Evolutionary conservation across 2,113 vertebrate genomes (phyloP).

Genomic region (Procavia capensis): DNA sequence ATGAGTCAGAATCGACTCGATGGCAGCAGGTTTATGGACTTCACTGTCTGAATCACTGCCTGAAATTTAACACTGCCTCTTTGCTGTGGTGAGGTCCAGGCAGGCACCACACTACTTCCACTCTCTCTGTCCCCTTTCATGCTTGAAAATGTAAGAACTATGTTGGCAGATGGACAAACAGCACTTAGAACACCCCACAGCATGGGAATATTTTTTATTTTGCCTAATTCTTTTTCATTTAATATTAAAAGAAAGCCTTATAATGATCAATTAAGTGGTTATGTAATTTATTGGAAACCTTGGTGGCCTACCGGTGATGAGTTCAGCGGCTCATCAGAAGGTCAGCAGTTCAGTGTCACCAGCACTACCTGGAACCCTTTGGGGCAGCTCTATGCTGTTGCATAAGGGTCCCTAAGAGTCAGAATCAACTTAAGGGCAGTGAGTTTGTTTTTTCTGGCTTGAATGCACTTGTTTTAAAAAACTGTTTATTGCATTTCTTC

Average conservation of each 20-base stretch:
- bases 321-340: too few species aligned
- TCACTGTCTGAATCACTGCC: background rate
- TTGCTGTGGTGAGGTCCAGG: background rate
- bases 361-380: too few species aligned
- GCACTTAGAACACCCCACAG: background rate
- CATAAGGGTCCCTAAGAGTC: too few species aligned
- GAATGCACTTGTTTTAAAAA: background rate
- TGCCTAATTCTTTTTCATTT: background rate
- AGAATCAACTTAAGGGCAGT: too few species aligned
- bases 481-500: background rate
- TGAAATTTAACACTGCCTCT: background rate
- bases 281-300: too few species aligned
- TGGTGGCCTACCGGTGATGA: too few species aligned
- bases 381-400: too few species aligned
- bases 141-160: background rate
- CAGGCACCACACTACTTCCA: rapidly evolving
- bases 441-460: too few species aligned
- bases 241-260: background rate
- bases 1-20: too few species aligned
- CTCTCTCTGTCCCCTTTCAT: background rate
- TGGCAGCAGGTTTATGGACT: too few species aligned
- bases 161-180: background rate
- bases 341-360: too few species aligned
- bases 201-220: background rate
- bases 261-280: background rate